Percentiles rank a stretch among this genome's conserved stretches.
phyloP scores from a whole-genome alignment of 2,797 vertebrate species.

The Acanthornis magna region DNA sequence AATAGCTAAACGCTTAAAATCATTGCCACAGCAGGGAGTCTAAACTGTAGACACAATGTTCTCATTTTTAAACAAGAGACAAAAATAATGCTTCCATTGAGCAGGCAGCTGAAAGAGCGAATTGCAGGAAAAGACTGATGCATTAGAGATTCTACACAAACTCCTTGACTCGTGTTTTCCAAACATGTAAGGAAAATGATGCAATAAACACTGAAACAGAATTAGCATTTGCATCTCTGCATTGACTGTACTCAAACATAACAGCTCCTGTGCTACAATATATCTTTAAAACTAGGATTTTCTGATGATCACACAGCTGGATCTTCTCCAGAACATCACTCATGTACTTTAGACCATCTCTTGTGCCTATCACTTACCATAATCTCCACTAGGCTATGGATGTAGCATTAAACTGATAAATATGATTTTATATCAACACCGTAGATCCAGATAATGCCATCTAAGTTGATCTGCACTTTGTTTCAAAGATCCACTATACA shows the following conservation, averaged over 20 bases:
- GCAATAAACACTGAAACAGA: slow-evolving; percentile 4
- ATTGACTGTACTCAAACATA: neutral
- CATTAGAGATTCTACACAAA: neutral
- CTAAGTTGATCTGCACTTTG: slow-evolving; percentile 20
- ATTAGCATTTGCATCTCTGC: neutral
- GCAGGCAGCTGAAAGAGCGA: neutral
- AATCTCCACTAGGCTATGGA: neutral
- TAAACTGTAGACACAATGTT: neutral
- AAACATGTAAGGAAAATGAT: neutral
- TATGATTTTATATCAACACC: neutral
- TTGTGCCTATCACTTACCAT: neutral
- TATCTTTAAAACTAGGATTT: neutral
- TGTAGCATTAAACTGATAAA: slow-evolving; percentile 34
- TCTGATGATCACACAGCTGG: neutral
- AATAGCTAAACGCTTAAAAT: slow-evolving; percentile 9
- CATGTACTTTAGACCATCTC: neutral
- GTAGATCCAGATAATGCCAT: slow-evolving; percentile 3
- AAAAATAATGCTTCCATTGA: slow-evolving; percentile 22
- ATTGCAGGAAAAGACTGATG: neutral
- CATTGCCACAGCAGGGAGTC: neutral
- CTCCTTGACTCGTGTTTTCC: slow-evolving; percentile 6
- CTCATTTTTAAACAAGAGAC: slow-evolving; percentile 21
- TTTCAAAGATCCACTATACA: neutral
- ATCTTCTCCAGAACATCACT: neutral
- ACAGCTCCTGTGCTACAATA: neutral